Percentiles rank a stretch among this genome's conserved stretches.
Evolutionary conservation across 2,888 invertebrate genomes (phyloP).

Genomic region (Drymonia ruficornis): DNA sequence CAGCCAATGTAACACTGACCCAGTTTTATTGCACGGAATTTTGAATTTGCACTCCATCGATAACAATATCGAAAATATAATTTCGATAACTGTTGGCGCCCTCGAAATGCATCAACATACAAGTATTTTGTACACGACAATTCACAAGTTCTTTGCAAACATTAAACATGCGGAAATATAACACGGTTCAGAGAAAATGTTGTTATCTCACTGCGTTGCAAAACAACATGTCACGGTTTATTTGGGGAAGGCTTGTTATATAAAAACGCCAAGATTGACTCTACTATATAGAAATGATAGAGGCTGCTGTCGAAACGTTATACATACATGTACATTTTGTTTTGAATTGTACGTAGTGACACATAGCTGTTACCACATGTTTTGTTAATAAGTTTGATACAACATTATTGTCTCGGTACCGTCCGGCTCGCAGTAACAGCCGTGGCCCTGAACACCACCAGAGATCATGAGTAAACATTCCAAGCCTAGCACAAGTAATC

Average conservation of each 20-base stretch:
- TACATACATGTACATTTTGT: too few relatives aligned
- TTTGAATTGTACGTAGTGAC: too few relatives aligned
- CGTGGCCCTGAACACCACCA: constrained; percentile 49
- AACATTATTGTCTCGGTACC: neutral
- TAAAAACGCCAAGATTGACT: too few relatives aligned
- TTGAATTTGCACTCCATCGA: constrained; percentile 22
- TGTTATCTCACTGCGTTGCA: neutral
- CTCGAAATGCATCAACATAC: neutral
- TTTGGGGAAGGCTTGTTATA: neutral
- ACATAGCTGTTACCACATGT: neutral
- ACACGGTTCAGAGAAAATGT: constrained; percentile 1
- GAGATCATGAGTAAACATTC: constrained; percentile 61
- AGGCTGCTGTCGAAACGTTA: too few relatives aligned
- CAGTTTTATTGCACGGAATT: constrained; percentile 31
- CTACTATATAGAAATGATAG: too few relatives aligned
- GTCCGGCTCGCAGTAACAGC: neutral
- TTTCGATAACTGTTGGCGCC: neutral
- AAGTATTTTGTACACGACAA: neutral
- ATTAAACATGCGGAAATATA: neutral
- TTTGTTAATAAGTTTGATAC: neutral
- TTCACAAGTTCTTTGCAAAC: constrained; percentile 3
- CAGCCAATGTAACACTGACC: constrained; percentile 42
- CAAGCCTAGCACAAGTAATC: constrained; percentile 51
- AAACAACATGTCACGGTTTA: neutral
- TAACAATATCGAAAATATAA: constrained; percentile 19